A percentile compares a stretch with the other conserved stretches of the same genome.
Conservation (phyloP, 2,888 invertebrate genomes). For the Tridacna gigas region DNA sequence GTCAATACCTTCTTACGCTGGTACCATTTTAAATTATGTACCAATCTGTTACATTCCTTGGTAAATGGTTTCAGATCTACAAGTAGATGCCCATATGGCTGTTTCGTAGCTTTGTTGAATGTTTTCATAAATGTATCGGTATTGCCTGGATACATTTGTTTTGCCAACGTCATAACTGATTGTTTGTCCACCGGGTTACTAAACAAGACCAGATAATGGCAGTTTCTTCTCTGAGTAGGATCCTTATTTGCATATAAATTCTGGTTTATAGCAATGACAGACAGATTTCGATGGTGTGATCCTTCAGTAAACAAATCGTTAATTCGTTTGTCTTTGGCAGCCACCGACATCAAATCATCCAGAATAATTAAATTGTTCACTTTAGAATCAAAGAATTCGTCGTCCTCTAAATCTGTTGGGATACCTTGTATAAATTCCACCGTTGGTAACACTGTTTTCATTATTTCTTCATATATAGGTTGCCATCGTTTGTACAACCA, state of each 20-base stretch:
- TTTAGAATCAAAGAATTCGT: constrained; percentile 44
- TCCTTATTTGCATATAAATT: constrained; percentile 35
- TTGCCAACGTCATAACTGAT: constrained; percentile 10
- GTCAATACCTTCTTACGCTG: no score
- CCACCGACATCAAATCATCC: constrained; percentile 42
- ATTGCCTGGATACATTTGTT: constrained; percentile 55
- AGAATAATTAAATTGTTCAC: constrained; percentile 54
- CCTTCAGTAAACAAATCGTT: constrained; percentile 50
- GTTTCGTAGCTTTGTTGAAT: constrained; percentile 37
- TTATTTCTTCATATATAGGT: constrained; percentile 38
- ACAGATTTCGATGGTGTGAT: constrained; percentile 28
- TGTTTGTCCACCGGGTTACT: constrained; percentile 25
- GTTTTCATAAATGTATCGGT: constrained; percentile 25
- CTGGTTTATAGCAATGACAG: constrained; percentile 32
- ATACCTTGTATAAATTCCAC: constrained; percentile 59
- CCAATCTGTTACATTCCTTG: no score
- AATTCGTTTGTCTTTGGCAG: constrained; percentile 37
- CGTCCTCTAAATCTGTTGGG: constrained; percentile 43
- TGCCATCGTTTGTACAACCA: constrained; percentile 62
- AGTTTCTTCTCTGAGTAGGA: constrained; percentile 33
- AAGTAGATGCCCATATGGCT: constrained; percentile 32
- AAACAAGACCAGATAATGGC: constrained; percentile 32
- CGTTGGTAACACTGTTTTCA: constrained; percentile 27
- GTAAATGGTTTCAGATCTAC: constrained; percentile 6
- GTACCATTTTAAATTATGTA: no score